Conservation (phyloP, 2,888 invertebrate species). For the Isoperla grammatica region DNA sequence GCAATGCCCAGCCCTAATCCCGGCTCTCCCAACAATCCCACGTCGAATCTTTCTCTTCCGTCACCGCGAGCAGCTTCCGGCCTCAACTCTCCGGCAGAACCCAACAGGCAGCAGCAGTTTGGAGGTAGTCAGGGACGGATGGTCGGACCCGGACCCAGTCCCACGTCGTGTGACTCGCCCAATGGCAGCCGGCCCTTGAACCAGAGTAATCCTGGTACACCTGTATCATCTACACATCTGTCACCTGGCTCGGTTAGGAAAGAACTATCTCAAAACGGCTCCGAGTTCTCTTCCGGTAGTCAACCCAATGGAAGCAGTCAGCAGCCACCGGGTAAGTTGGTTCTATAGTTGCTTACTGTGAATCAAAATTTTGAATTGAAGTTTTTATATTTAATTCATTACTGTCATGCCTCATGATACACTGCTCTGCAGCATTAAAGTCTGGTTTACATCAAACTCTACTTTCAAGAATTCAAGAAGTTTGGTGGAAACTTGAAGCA, state of each 20-base stretch:
- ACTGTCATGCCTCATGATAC: no score
- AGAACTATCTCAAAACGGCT: conserved; percentile 32
- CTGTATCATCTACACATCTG: conserved; percentile 58
- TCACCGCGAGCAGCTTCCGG: conserved; percentile 66
- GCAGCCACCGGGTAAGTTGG: conserved; percentile 43
- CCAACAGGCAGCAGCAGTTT: conserved; percentile 50
- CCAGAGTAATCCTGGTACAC: conserved; percentile 68
- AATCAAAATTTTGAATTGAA: no score
- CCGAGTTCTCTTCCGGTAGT: conserved; percentile 27
- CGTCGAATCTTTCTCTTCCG: conserved; percentile 65
- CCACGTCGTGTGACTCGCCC: conserved; percentile 44
- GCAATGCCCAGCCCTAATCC: conserved; percentile 69
- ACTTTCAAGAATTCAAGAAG: no score
- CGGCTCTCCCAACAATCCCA: conserved; percentile 64
- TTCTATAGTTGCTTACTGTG: no score
- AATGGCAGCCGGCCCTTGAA: conserved; percentile 44
- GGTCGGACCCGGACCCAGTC: conserved; percentile 54
- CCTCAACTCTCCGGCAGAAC: conserved; percentile 63
- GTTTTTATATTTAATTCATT: no score
- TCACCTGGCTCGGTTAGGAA: conserved; percentile 52
- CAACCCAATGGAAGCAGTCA: conserved; percentile 38
- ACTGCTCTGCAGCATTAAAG: no score
- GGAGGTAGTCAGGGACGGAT: conserved; percentile 31
- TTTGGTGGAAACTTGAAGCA: no score
- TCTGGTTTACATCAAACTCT: no score